Base-by-base conservation (phyloP, 2,113 vertebrate genomes). In the Podocnemis expansa region DNA sequence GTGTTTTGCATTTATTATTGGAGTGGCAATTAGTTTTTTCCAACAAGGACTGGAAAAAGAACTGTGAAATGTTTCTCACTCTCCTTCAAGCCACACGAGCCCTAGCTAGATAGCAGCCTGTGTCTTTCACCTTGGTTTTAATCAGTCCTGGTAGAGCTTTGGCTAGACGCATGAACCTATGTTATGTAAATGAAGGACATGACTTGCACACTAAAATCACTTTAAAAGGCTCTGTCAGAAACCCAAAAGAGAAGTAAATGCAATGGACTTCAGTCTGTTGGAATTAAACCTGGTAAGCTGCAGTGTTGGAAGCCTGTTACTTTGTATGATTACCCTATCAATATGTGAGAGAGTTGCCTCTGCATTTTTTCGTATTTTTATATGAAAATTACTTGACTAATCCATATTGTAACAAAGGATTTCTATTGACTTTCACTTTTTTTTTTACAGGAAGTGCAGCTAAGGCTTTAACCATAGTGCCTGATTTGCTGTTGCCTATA, bases 1-100 rank as follows among this genome's bases (percentile, higher is more conserved):
- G 43, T 78, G 67, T 8, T 96, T 95, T 94, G 31, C 17, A 80
- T 90, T 96, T 90, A 90, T 67, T 85, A 27, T 51, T 89, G 52
- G 82, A 88, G 82, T 9, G 90, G 13, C 73, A 95, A 89, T 91
- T 94, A 85, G 14, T 85, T 90, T n/a, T 52, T 95, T 82, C 70
- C 29, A 80, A 75, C 45, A 78, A 84, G 12, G 56, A 2, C 38
- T 81, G 11, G 31, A 89, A 97, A 97, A 95, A 41, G 38, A n/a
- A 2, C 25, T 85, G 43, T 89, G 31, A 45, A 49, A 43, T 38
- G 45, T 60, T 87, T 84, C 25, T 84, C 1, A 2, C 27, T 55
- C 52, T 5, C 9, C 38, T 6, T 88, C 3, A 16, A 19, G 24
- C 78, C 87, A 38, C 34, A 80, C 90, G 81, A 88, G 67, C 56